Percentiles rank a stretch among this genome's conserved stretches.
phyloP scores from a whole-genome alignment of 2,113 vertebrate genomes.

The Channa argus region DNA sequence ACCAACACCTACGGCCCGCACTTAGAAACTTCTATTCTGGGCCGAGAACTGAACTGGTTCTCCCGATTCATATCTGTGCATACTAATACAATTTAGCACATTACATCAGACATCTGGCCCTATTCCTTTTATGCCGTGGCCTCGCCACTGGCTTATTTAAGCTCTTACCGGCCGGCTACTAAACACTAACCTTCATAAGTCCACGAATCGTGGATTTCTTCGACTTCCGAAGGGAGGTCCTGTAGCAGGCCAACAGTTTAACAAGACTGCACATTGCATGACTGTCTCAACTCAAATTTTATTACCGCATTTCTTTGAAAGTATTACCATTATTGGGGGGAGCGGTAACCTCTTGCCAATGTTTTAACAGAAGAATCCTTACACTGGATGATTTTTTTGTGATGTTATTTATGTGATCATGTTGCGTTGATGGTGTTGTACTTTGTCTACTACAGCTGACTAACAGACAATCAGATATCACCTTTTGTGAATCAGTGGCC shows the following conservation, averaged over 20 bases:
- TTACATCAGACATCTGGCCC: conserved; percentile 42
- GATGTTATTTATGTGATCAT: conserved; percentile 80
- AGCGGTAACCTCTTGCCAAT: conserved; percentile 54
- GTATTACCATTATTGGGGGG: conserved; percentile 50
- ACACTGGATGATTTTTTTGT: conserved; percentile 78
- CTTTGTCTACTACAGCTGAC: conserved; percentile 56
- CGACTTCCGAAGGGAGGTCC: conserved; percentile 35
- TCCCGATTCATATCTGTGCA: conserved; percentile 18
- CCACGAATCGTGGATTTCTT: conserved; percentile 31
- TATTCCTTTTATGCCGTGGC: conserved; percentile 30
- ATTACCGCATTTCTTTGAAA: conserved; percentile 62
- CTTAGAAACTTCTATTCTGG: conserved; percentile 28
- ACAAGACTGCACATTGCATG: conserved; percentile 74
- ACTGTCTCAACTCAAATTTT: conserved; percentile 73
- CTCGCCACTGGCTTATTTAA: conserved; percentile 30
- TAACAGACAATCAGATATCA: conserved; percentile 81
- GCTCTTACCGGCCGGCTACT: conserved; percentile 62
- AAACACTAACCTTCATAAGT: conserved; percentile 37
- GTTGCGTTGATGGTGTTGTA: conserved; percentile 71
- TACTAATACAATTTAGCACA: conserved; percentile 13
- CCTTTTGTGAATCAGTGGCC: conserved; percentile 64
- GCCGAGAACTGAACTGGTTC: conserved; percentile 38
- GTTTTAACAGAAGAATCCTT: conserved; percentile 68
- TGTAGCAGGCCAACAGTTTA: conserved; percentile 33
- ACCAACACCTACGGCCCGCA: conserved; percentile 24